Evolutionary conservation across 2,888 invertebrate species (phyloP), one percentile per base, ranked within the genome.

Genomic region (Amphipyra tragopoginis): DNA sequence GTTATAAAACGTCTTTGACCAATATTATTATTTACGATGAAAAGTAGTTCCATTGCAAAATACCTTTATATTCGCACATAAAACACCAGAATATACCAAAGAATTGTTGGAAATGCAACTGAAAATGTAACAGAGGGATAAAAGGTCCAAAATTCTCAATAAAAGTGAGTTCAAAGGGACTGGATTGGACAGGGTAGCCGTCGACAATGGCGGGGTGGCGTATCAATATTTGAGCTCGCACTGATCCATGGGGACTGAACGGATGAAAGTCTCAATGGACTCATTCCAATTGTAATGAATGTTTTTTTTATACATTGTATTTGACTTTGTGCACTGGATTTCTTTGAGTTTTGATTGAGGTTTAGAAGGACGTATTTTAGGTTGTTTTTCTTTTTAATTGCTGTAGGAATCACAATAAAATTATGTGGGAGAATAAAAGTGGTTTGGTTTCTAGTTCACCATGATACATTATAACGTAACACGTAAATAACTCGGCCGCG

Each of bases 151-250:
- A 54, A 51, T 40, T 52, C 47, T 51, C 67, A 48, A 73, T 66
- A 55, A 45, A 13, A 52, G 6, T 5, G 36, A 66, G 47, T 66
- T 72, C 54, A 73, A 69, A 69, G 47, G 67, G 34, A 34, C 40
- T 51, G 59, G 11, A 36, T 67, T 11, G 43, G 51, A 65, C 57
- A 36, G 44, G 8, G 29, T 29, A 9, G 21, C n/a, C n/a, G 48
- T 11, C 40, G 26, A 67, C 72, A 65, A 72, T 72, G 29, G 29
- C 29, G 29, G 5, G 6, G 50, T 11, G 39, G 47, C 15, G 36
- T 73, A 61, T 74, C 70, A 73, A 71, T 70, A 71, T 73, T 59
- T 63, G 45, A 70, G 51, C 58, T 63, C 39, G 39, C 58, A 33
- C 52, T 57, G 60, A 36, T 14, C 45, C 29, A 29, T 5, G 34